These are phyloP conservation scores for Huso huso DNA, from an alignment of 2,797 vertebrate genomes.

Conservation along the genomic window DNA sequence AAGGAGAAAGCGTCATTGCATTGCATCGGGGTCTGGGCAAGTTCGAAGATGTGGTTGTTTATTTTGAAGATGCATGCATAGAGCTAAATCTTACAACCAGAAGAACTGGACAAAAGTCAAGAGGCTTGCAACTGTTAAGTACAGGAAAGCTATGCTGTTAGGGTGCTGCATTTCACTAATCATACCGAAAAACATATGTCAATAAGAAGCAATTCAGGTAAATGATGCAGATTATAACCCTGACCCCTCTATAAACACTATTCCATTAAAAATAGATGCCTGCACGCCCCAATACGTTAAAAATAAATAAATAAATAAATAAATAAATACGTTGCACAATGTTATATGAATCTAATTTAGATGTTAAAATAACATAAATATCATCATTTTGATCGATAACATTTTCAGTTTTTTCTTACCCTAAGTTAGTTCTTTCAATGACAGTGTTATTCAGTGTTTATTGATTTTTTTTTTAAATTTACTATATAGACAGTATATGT, in stretches of 20 bases:
- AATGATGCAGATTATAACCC: background rate
- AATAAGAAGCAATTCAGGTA: background rate
- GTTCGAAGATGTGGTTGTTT: too few relatives aligned
- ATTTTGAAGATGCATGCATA: background rate
- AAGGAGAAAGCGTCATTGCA: background rate
- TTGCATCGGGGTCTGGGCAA: too few relatives aligned
- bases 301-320: too few relatives aligned
- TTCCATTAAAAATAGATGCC: background rate
- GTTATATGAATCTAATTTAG: background rate
- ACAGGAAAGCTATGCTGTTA: background rate
- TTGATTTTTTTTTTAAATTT: too few relatives aligned
- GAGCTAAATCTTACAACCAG: too few relatives aligned
- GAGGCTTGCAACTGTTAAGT: background rate
- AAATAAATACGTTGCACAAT: background rate
- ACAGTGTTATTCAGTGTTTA: too few relatives aligned
- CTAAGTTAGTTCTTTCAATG: too few relatives aligned
- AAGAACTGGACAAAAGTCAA: too few relatives aligned
- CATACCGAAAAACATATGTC: background rate
- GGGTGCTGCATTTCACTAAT: background rate
- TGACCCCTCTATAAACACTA: background rate
- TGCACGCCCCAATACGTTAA: background rate
- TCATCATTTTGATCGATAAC: background rate
- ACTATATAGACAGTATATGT: too few relatives aligned
- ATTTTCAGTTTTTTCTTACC: background rate
- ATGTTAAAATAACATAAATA: background rate